phyloP scores from a whole-genome alignment of 2,797 vertebrate species.

The Alca torda region DNA sequence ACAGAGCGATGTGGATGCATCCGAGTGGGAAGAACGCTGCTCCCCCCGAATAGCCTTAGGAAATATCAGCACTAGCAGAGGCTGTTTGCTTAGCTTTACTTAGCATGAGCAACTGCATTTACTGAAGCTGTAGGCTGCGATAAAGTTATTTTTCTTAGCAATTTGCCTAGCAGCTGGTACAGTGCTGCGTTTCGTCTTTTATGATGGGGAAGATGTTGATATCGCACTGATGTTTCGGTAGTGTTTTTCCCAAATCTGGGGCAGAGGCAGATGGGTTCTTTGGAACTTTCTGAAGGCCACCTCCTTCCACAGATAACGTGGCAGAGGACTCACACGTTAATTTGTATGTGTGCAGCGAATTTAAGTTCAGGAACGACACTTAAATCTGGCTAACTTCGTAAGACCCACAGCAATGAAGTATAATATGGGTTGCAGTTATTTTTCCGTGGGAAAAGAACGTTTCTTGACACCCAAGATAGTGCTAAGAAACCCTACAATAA shows the following conservation, averaged over 20 bases:
- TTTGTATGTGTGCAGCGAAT: not conserved
- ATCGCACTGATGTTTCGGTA: not conserved
- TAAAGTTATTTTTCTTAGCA: not conserved
- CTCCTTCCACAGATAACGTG: not conserved
- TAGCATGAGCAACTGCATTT: not conserved
- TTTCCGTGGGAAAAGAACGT: not conserved
- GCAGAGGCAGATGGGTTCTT: not conserved
- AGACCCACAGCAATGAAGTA: not conserved
- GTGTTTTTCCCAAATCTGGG: not conserved
- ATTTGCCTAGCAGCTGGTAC: not conserved
- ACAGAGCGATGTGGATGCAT: not conserved
- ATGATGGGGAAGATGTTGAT: not conserved
- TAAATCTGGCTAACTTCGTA: not conserved
- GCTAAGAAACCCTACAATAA: not conserved
- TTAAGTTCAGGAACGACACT: not conserved
- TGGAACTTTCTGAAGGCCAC: not conserved
- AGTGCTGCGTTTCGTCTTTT: not conserved
- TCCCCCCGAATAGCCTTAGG: not conserved
- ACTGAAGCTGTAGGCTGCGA: not conserved
- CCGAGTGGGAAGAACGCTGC: rapidly evolving
- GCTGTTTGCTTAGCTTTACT: not conserved
- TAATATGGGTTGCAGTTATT: not conserved
- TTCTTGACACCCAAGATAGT: not conserved
- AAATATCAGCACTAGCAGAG: not conserved
- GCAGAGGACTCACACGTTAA: not conserved